phyloP scores from a whole-genome alignment of 2,888 invertebrate species.

The Drosophila koepferae region DNA sequence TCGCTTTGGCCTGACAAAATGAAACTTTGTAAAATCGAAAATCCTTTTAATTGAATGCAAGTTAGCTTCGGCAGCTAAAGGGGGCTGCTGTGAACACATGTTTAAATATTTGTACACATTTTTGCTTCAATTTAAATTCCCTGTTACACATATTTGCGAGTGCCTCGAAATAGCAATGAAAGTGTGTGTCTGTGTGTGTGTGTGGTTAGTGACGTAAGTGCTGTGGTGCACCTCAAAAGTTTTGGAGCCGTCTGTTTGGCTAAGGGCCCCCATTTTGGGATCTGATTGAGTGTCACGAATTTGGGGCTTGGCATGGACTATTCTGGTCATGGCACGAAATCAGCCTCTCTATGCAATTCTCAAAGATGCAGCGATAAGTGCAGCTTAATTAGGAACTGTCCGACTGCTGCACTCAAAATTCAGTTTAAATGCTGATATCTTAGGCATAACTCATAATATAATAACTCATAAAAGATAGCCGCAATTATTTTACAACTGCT shows the following conservation, averaged over 20 bases:
- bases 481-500: neutral
- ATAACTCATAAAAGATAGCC: neutral
- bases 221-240: constrained; percentile 46
- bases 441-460: neutral
- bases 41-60: constrained; percentile 77
- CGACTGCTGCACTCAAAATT: constrained; percentile 3
- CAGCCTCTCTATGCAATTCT: constrained; percentile 27
- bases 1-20: constrained; percentile 43
- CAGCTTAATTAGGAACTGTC: constrained; percentile 20
- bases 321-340: constrained; percentile 24
- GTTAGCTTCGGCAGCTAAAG: constrained; percentile 47
- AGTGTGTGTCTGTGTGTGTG: constrained; percentile 14
- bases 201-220: constrained; percentile 49
- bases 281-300: constrained; percentile 47
- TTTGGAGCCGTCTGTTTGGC: constrained; percentile 38
- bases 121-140: constrained; percentile 77
- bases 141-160: constrained; percentile 56
- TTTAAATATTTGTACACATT: constrained; percentile 72
- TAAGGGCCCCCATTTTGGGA: constrained; percentile 41
- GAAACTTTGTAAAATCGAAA: constrained; percentile 77
- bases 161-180: constrained; percentile 22
- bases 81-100: constrained; percentile 36
- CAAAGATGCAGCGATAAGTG: constrained; percentile 29
- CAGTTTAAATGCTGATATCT: neutral
- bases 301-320: constrained; percentile 25